Evolutionary conservation across 2,797 vertebrate species (phyloP), one percentile per base, ranked within the genome.

Genomic region (Anas capensis): DNA sequence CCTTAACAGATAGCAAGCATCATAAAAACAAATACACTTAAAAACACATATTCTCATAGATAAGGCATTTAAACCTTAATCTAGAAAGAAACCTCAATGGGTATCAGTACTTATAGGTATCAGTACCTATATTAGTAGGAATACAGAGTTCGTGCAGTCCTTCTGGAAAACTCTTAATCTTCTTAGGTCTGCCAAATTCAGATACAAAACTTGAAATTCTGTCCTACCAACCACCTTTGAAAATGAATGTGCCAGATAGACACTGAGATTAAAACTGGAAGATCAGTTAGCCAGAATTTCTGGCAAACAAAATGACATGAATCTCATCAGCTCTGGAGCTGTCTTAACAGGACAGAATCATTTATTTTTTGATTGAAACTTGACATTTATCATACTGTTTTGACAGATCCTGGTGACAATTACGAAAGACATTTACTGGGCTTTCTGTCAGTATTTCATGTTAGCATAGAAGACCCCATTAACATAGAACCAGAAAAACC

Each of bases 291-390:
- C 26, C 20, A 68, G 33, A 82, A 54, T 64, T 92, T 71, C 40
- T 86, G 62, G 33, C 81, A 86, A 10, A 71, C 17, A 85, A 77
- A 87, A 84, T 31, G 69, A 49, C 21, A 58, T 2, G 7, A 69
- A 79, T 65, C 17, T 90, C 61, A 79, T 70, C 34, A 83, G 72
- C 29, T 73, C 48, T 65, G 49, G 34, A 73, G 34, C 65, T 80
- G 78, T 87, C 60, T 57, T 27, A 54, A 33, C 26, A 82, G 23
- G 69, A 44, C 62, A 70, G 31, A 91, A 71, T 6, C 10, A 62
- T 86, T 93, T 95, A 82, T 51, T 94, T 82, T 93, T 70, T 94
- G 68, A 93, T 57, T 89, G 87, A 92, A 61, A 53, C 53, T 86
- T 96, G 86, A 33, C 60, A 96, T 90, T 92, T 95, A 54, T 92